phyloP scores from a whole-genome alignment of 2,113 vertebrate species.

The Hyaena hyaena region DNA sequence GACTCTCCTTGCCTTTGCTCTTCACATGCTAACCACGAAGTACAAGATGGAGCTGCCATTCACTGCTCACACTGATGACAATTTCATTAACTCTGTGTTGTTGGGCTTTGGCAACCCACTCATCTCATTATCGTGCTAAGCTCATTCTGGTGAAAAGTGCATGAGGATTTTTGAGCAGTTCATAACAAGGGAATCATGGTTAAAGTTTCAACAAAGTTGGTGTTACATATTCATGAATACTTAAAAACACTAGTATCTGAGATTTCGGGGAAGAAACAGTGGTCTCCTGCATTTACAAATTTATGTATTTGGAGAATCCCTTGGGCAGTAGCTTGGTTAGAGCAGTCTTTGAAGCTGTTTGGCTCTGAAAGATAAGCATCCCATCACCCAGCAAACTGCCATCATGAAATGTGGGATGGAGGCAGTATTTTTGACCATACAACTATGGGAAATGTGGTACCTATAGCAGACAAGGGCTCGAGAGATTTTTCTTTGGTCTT shows the following conservation, averaged over 20 bases:
- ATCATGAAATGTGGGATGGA: background rate
- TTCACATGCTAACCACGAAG: slow-evolving; percentile 54
- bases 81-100: slow-evolving; percentile 84
- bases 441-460: background rate
- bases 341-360: slow-evolving; percentile 58
- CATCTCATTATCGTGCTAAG: slow-evolving; percentile 83
- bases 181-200: slow-evolving; percentile 85
- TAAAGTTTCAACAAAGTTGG: slow-evolving; percentile 85
- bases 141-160: slow-evolving; percentile 86
- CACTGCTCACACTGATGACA: slow-evolving; percentile 67
- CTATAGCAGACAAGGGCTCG: background rate
- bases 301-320: slow-evolving; percentile 75
- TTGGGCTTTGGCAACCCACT: slow-evolving; percentile 73
- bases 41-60: slow-evolving; percentile 68
- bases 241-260: slow-evolving; percentile 78
- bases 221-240: slow-evolving; percentile 84
- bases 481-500: background rate
- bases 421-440: background rate
- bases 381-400: background rate
- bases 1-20: background rate
- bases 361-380: slow-evolving; percentile 66
- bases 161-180: slow-evolving; percentile 85
- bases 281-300: slow-evolving; percentile 29
- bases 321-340: slow-evolving; percentile 23
- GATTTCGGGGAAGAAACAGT: slow-evolving; percentile 76